These are phyloP conservation scores for Carabus problematicus DNA, from an alignment of 2,888 invertebrate species.

Conservation along the genomic window DNA sequence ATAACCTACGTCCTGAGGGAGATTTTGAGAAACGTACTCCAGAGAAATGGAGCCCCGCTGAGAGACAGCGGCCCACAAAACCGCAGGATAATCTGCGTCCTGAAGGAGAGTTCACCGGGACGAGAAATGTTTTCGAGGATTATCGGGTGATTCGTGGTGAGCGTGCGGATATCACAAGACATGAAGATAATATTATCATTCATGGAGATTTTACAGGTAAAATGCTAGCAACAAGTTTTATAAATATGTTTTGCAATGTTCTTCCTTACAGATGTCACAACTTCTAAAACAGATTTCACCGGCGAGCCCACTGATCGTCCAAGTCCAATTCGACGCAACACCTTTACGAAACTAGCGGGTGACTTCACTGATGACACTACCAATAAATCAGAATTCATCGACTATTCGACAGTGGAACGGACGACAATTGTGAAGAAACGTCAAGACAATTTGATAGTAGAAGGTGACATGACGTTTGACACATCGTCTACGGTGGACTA, in stretches of 20 bases:
- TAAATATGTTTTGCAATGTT: too few relatives aligned
- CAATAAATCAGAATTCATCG: slow-evolving; percentile 70
- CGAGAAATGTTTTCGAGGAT: slow-evolving; percentile 45
- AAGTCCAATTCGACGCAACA: slow-evolving; percentile 73
- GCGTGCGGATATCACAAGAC: slow-evolving; percentile 56
- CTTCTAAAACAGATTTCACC: slow-evolving; percentile 72
- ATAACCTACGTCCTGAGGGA: slow-evolving; percentile 62
- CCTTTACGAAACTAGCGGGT: slow-evolving; percentile 80
- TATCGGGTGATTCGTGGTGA: slow-evolving; percentile 56
- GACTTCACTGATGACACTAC: slow-evolving; percentile 76
- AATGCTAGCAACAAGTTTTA: slow-evolving; percentile 57
- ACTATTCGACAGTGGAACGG: slow-evolving; percentile 67
- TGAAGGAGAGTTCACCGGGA: slow-evolving; percentile 53
- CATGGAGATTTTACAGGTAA: slow-evolving; percentile 65
- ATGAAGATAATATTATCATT: slow-evolving; percentile 67
- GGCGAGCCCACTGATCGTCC: slow-evolving; percentile 71
- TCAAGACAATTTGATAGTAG: slow-evolving; percentile 71
- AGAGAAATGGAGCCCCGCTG: slow-evolving; percentile 57
- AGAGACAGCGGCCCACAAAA: slow-evolving; percentile 58
- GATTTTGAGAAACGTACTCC: slow-evolving; percentile 56
- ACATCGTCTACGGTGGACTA: slow-evolving; percentile 71
- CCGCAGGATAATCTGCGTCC: slow-evolving; percentile 57
- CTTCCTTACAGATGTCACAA: slow-evolving; percentile 69
- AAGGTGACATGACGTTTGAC: slow-evolving; percentile 73
- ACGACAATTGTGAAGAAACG: slow-evolving; percentile 66